Base-by-base conservation (phyloP, 1,140 invertebrate genomes). In the Drosophila funebris region DNA sequence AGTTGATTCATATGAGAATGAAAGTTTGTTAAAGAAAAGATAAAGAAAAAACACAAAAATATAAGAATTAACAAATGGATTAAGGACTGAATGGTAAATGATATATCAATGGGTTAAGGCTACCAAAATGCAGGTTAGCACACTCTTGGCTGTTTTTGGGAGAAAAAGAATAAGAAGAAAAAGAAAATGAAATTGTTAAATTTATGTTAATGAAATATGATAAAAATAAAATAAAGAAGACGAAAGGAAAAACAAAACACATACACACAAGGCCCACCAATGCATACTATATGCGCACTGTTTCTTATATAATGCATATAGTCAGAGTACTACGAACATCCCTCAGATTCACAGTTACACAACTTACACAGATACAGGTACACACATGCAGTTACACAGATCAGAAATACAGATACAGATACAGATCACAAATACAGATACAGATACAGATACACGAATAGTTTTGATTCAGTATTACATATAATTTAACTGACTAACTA, bases 261-360 rank as follows among this genome's bases (percentile, higher is more conserved):
- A 52, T 33, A 76, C 41, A 76, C 61, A 76, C 75, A 84, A 68
- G 44, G 83, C 82, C 82, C 82, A 87, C 82, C 82, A 87, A 88
- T 78, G 82, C 82, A 87, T 87, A 87, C 83, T 88, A 87, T 87
- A 87, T 87, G 82, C 82, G 44, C 80, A 88, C 82, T 87, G 82
- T 87, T 87, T 87, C 82, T 88, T 66, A 85, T 78, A 87, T 74
- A 58, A 73, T 62, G 71, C 71, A 73, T 73, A 73, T 57, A 57
- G 60, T 39, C 27, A 53, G 31, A 64, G 44, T 50, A 57, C 61
- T 52, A 56, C 50, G 16, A 56, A 62, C 67, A 63, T 62, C 36
- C 24, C 16, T 20, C 33, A 48, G 11, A 50, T 18, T 36, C 39
- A 63, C 43, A 61, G 41, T 46, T 44, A 29, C 36, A 39, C 52